phyloP scores from a whole-genome alignment of 1,140 invertebrate genomes.

The Cyphomyrmex costatus region DNA sequence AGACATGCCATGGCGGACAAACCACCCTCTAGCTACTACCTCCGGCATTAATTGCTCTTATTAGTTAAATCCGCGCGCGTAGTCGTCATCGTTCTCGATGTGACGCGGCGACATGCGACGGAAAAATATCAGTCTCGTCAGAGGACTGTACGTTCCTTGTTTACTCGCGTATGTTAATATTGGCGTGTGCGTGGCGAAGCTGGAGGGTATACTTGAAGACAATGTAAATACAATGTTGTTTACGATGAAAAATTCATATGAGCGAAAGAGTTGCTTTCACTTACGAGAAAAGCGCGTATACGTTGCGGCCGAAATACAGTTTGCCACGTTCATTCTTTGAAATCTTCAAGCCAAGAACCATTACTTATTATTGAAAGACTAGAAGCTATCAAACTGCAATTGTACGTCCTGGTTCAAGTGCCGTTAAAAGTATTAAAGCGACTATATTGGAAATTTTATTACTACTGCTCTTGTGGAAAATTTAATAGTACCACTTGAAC shows the following conservation, averaged over 20 bases:
- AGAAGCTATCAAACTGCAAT: constrained; percentile 27
- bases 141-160: constrained; percentile 7
- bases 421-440: constrained; percentile 37
- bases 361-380: constrained; percentile 26
- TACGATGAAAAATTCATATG: constrained; percentile 30
- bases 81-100: constrained; percentile 49
- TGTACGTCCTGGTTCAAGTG: constrained; percentile 29
- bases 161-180: constrained; percentile 24
- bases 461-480: constrained; percentile 21
- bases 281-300: background rate
- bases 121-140: constrained; percentile 39
- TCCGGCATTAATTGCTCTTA: constrained; percentile 85
- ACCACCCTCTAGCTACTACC: constrained; percentile 84
- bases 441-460: constrained; percentile 49
- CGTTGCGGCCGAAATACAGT: too few relatives aligned
- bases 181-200: background rate
- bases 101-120: background rate
- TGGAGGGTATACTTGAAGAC: background rate
- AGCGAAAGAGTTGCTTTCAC: background rate
- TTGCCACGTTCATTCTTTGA: background rate
- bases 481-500: constrained; percentile 33
- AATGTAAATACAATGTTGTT: constrained; percentile 20
- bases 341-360: background rate
- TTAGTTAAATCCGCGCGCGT: constrained; percentile 82
- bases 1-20: constrained; percentile 84